A percentile compares a stretch with the other conserved stretches of the same genome.
These are phyloP conservation scores for Ptychadena robeensis DNA, from an alignment of 2,797 vertebrate genomes.

Conservation along the genomic window DNA sequence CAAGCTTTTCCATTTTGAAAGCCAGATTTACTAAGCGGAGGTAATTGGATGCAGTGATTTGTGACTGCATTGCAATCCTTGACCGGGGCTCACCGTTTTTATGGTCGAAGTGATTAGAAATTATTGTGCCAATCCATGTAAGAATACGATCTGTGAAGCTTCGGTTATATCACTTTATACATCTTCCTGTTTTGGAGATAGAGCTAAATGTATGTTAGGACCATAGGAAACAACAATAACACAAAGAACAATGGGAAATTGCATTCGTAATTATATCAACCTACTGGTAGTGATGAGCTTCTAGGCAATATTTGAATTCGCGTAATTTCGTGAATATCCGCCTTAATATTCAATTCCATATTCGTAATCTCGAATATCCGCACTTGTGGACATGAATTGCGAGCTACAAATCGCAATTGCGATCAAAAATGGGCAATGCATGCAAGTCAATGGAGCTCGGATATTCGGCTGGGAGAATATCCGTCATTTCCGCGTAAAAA, in stretches of 20 bases:
- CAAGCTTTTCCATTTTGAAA: slow-evolving; percentile 31
- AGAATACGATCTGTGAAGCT: neutral
- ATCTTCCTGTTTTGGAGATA: slow-evolving; percentile 5
- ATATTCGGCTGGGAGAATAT: too few species aligned
- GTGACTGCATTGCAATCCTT: slow-evolving; percentile 4
- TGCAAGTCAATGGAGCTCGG: too few species aligned
- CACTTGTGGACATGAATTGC: too few species aligned
- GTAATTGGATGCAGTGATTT: slow-evolving; percentile 58
- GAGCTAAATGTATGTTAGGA: slow-evolving; percentile 1
- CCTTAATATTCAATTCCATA: too few species aligned
- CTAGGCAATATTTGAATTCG: too few species aligned
- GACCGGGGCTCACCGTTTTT: slow-evolving; percentile 17
- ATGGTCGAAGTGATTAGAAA: slow-evolving; percentile 33
- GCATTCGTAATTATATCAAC: too few species aligned
- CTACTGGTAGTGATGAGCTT: too few species aligned
- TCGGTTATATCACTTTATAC: slow-evolving; percentile 17
- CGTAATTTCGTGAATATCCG: too few species aligned
- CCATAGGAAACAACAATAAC: neutral
- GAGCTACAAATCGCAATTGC: too few species aligned
- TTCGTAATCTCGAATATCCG: too few species aligned
- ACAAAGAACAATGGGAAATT: neutral
- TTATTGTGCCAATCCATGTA: slow-evolving; percentile 17
- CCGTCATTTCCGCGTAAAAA: too few species aligned
- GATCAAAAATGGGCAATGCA: too few species aligned
- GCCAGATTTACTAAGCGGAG: slow-evolving; percentile 48